Evolutionary conservation across 2,888 invertebrate species (phyloP), one percentile per base, ranked within the genome.

Genomic region (Bellardia bayeri): DNA sequence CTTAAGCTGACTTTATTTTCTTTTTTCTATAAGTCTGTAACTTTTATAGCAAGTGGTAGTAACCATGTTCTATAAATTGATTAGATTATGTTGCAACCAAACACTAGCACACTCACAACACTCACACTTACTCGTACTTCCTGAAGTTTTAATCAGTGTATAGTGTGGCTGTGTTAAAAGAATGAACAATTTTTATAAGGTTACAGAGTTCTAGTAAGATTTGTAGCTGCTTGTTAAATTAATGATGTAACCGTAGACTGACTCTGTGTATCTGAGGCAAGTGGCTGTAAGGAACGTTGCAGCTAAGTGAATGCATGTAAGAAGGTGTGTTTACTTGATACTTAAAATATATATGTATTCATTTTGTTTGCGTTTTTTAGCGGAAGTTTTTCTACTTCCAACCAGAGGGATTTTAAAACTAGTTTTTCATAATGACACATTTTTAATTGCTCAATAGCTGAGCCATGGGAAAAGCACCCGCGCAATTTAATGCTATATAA

Each of bases 161-260:
- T 61, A 54, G 23, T 81, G 23, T 72, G 49, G n/a, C 33, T 42
- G n/a, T 11, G 30, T 37, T 16, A 16, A 54, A 58, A 56, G 33
- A 56, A 56, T 64, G 30, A 37, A 42, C 1, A 9, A 56, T 56
- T 64, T 30, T 66, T 74, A 56, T 72, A 54, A n/a, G 56, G 74
- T 66, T 56, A 74, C 49, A 66, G 49, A 23, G 71, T 78, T 83
- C 56, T 64, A n/a, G 37, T 14, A 63, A 85, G 85, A 85, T 81
- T 85, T 84, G 82, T 69, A 78, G 86, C 78, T 74, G 82, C 84
- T 89, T 89, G 92, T 91, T 90, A 90, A 91, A 91, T 91, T 91
- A 92, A 92, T 91, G 91, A 91, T 89, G 90, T 91, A 90, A 91
- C 91, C 91, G 64, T 51, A 58, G 78, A 64, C n/a, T 11, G 78